Base-by-base conservation (phyloP, 2,888 invertebrate genomes). In the Terebella lapidaria region DNA sequence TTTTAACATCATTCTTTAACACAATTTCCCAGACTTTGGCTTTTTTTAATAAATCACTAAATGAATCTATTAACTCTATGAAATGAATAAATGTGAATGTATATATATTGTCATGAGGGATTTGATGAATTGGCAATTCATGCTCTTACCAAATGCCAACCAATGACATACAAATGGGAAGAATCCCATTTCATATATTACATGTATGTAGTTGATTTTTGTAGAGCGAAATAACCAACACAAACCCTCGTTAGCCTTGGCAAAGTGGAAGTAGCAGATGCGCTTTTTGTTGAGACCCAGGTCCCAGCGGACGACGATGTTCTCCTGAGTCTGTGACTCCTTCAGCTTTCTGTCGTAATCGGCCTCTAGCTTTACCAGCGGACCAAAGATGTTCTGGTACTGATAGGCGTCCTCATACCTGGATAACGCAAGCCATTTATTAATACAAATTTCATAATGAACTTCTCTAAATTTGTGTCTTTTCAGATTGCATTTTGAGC, bases 271-370 rank as follows among this genome's bases (percentile, higher is more conserved):
- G 80, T 94, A 97, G 0, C 97, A 97, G 59, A 95, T 94, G 0
- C 92, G 92, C 79, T 97, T 96, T 83, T 97, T 97, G 78, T 99
- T 99, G 26, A 99, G 85, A 0, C 97, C 97, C 10, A 95, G 90
- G 75, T 99, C 97, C 99, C 99, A 99, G 57, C 97, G 88, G 1
- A 99, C 96, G 75, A 94, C 92, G 62, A 99, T 94, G 71, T 95
- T 95, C 73, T 96, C 95, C 80, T 97, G 96, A 0, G 95, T 96
- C 80, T 97, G 96, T 0, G 94, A 93, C 81, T 99, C 99, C 79
- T 99, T 99, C 58, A 96, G 83, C 64, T 93, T 89, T 78, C 94
- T 94, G 81, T 99, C 99, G 77, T 99, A 99, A 74, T 99, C 97
- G 0, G 99, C 97, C 83, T 99, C 99, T 45, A 97, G 84, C 76